These are phyloP conservation scores for Engraulis encrasicolus DNA, from an alignment of 2,113 vertebrate species.

Conservation along the genomic window DNA sequence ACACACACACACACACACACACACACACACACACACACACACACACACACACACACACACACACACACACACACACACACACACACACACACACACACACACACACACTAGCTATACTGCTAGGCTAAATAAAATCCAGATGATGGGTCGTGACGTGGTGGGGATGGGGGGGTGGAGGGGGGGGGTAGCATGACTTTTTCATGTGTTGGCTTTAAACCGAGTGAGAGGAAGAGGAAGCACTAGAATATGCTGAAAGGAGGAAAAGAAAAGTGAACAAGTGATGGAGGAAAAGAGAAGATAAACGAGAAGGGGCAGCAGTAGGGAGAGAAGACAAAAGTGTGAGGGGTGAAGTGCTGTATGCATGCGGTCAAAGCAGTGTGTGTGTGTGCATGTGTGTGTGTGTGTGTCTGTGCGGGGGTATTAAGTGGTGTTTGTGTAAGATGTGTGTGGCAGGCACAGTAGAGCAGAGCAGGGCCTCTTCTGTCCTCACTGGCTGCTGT, in stretches of 20 bases:
- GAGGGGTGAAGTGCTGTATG: constrained; percentile 44
- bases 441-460: constrained; percentile 39
- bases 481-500: constrained; percentile 33
- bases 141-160: constrained; percentile 71
- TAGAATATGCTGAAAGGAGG: neutral
- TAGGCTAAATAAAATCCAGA: constrained; percentile 73
- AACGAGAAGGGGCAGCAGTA: too few species aligned
- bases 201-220: neutral
- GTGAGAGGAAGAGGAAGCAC: neutral
- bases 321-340: neutral
- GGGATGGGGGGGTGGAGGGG: too few species aligned
- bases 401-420: too few species aligned
- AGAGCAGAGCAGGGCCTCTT: too few species aligned
- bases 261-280: constrained; percentile 13
- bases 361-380: too few species aligned
- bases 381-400: constrained; percentile 31
- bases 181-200: constrained; percentile 66
- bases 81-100: neutral
- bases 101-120: neutral
- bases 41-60: neutral
- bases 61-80: neutral
- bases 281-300: neutral
- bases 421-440: constrained; percentile 37
- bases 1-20: constrained; percentile 58
- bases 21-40: neutral